Conservation (phyloP, 2,797 vertebrate genomes). For the Pseudochaenichthys georgianus region DNA sequence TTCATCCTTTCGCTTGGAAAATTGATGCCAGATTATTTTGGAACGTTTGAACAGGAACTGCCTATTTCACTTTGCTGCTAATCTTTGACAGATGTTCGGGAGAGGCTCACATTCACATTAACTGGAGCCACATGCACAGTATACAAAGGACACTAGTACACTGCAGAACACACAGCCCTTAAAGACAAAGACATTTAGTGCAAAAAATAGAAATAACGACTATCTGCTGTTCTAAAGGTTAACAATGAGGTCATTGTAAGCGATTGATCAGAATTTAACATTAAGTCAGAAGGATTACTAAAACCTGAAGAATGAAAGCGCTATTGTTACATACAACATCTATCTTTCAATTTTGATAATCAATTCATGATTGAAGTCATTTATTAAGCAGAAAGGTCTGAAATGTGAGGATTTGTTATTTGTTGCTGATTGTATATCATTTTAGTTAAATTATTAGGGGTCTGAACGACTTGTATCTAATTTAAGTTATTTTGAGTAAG, state of each 20-base stretch:
- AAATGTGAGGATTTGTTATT: not conserved
- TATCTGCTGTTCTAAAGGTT: not conserved
- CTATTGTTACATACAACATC: not conserved
- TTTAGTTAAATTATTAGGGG: not conserved
- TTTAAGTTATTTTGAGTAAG: not conserved
- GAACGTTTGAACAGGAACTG: constrained; percentile 86
- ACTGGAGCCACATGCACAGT: constrained; percentile 79
- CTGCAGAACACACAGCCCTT: constrained; percentile 7
- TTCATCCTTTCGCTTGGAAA: constrained; percentile 80
- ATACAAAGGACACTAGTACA: constrained; percentile 33
- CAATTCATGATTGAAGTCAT: not conserved
- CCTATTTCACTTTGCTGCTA: constrained; percentile 86
- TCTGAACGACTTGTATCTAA: not conserved
- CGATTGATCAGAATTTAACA: not conserved
- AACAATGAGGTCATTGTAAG: not conserved
- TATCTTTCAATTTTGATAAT: not conserved
- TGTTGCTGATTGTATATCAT: not conserved
- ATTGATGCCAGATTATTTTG: constrained; percentile 87
- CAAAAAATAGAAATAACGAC: not conserved
- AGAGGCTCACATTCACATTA: constrained; percentile 78
- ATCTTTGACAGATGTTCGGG: constrained; percentile 88
- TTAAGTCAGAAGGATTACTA: not conserved
- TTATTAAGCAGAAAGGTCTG: not conserved
- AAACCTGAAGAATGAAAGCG: not conserved
- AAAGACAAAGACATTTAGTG: constrained; percentile 6